These are phyloP conservation scores for Macrotrachela quadricornifera DNA, from an alignment of 1,140 invertebrate species.

Conservation along the genomic window DNA sequence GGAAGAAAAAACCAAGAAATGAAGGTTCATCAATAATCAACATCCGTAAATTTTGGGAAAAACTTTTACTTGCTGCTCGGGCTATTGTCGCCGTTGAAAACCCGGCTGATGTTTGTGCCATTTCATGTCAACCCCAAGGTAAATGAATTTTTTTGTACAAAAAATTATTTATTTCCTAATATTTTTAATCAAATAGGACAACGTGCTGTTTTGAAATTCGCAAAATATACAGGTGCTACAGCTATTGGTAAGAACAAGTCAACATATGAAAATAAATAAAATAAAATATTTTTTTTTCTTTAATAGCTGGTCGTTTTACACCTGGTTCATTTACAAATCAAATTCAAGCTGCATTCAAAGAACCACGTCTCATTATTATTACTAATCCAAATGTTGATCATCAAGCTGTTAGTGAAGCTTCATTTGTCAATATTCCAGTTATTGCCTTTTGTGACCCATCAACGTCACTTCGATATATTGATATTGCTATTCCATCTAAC, in stretches of 20 bases:
- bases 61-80: slow-evolving; percentile 77
- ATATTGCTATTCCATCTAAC: slow-evolving; percentile 97
- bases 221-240: slow-evolving; percentile 50
- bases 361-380: slow-evolving; percentile 82
- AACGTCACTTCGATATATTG: slow-evolving; percentile 74
- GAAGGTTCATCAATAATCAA: slow-evolving; percentile 71
- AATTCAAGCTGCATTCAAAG: slow-evolving; percentile 84
- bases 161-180: too few relatives aligned
- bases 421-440: slow-evolving; percentile 97
- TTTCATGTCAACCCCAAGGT: slow-evolving; percentile 37
- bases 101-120: slow-evolving; percentile 81
- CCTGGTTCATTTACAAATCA: slow-evolving; percentile 95
- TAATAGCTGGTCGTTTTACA: slow-evolving; percentile 73
- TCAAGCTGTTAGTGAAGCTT: slow-evolving; percentile 92
- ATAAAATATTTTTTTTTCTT: too few relatives aligned
- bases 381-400: slow-evolving; percentile 86
- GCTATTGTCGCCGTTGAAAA: slow-evolving; percentile 95
- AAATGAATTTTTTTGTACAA: too few relatives aligned
- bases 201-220: slow-evolving; percentile 90
- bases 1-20: slow-evolving; percentile 48
- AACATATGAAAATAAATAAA: too few relatives aligned
- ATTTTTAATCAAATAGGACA: slow-evolving; percentile 69
- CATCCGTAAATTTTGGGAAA: slow-evolving; percentile 89
- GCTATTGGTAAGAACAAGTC: neutral
- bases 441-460: slow-evolving; percentile 97